Evolutionary conservation across 2,797 vertebrate genomes (phyloP), one percentile per base, ranked within the genome.

Genomic region (Anniella stebbinsi): DNA sequence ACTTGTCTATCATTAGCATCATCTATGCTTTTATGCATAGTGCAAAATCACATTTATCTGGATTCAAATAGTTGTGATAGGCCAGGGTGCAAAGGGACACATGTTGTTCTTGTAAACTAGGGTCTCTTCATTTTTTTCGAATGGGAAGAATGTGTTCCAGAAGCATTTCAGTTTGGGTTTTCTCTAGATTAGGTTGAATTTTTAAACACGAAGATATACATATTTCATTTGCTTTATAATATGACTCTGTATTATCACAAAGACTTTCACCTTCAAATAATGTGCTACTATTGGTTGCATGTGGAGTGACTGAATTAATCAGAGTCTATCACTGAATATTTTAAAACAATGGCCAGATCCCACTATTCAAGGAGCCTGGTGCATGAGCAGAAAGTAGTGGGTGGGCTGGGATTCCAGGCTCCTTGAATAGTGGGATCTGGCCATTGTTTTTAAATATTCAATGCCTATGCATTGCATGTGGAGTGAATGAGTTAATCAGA

Each of bases 141-240:
- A 4, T 13, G 25, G 86, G 33, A 88, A 38, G 48, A 87, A 81
- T 77, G 25, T 92, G 86, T 86, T 86, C 67, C 66, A 92, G 82
- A 84, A 80, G 78, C 85, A 81, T 90, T 87, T 89, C 5, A 1
- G 73, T 0, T 84, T 75, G 89, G 0, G 23, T 36, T 67, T 80
- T 88, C 78, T 75, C 28, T 11, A 38, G 48, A 76, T 87, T n/a
- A 90, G 3, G 41, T 70, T 12, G 84, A 0, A 0, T 0, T 21
- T 80, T 51, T 88, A 66, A 85, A 85, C 72, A 60, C 23, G 57
- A 80, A 1, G n/a, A 23, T 1, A 73, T 25, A 45, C 33, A 67
- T 3, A 2, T 21, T 77, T 67, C 7, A 67, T 67, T 66, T 48
- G 18, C 12, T 87, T 6, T 4, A 45, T 23, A 76, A 63, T 4